Conservation (phyloP, 2,797 vertebrate genomes). For the Odontamblyopus lacepedii region DNA sequence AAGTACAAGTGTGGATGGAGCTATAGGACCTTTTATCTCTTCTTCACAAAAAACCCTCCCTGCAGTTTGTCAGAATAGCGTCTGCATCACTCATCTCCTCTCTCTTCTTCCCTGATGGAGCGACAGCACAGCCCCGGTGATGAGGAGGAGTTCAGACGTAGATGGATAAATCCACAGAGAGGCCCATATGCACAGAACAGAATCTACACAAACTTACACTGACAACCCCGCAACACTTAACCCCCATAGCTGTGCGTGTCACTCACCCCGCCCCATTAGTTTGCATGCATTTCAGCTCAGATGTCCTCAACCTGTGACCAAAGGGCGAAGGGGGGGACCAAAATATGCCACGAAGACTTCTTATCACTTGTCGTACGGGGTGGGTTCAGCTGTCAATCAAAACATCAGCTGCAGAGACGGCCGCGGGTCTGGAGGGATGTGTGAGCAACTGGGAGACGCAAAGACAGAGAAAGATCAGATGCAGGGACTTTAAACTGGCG, state of each 20-base stretch:
- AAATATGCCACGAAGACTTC: constrained; percentile 1
- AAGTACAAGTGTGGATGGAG: too few relatives aligned
- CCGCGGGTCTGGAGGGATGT: neutral
- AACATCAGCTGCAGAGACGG: neutral
- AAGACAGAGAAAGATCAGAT: neutral
- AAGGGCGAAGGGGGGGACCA: neutral
- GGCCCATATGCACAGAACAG: neutral
- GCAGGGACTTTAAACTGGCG: neutral
- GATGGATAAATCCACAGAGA: neutral
- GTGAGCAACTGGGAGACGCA: neutral
- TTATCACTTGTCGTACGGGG: neutral
- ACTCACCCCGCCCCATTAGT: neutral
- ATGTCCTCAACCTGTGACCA: constrained; percentile 9
- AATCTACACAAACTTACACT: neutral
- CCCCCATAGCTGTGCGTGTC: neutral
- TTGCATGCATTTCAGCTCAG: neutral
- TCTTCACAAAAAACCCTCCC: neutral
- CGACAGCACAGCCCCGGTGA: neutral
- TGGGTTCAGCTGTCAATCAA: neutral
- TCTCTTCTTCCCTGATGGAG: neutral
- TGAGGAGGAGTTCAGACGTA: neutral
- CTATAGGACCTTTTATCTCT: too few relatives aligned
- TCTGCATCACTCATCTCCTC: neutral
- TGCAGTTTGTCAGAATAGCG: neutral
- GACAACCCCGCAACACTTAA: constrained; percentile 1